Evolutionary conservation across 2,797 vertebrate species (phyloP).

Genomic region (Pachyuromys duprasi): DNA sequence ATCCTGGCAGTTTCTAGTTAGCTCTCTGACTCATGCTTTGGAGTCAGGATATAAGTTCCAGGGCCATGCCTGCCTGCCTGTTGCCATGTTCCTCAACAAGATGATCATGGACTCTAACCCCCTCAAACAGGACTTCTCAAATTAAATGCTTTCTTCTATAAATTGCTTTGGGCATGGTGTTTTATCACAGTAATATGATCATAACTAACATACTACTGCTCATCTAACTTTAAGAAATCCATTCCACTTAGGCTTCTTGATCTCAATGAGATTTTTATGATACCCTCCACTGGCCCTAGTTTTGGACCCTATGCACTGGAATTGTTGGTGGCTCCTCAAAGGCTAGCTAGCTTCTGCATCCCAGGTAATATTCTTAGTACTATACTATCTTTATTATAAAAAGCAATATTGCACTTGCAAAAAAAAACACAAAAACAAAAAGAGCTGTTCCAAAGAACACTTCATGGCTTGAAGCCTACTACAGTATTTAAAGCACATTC

Average conservation of each 20-base stretch:
- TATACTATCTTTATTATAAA: constrained; percentile 44
- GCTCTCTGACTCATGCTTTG: background rate
- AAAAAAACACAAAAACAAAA: background rate
- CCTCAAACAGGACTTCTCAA: too few relatives aligned
- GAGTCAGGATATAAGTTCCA: background rate
- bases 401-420: constrained; percentile 52
- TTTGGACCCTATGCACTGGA: constrained; percentile 24
- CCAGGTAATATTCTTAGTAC: background rate
- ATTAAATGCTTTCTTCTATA: background rate
- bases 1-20: background rate
- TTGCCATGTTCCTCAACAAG: background rate
- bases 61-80: background rate
- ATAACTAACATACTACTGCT: background rate
- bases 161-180: background rate
- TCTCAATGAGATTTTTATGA: constrained; percentile 27
- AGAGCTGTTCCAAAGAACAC: constrained; percentile 46
- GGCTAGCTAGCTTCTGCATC: background rate
- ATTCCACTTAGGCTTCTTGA: constrained; percentile 30
- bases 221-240: background rate
- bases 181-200: background rate
- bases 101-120: background rate
- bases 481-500: constrained; percentile 56
- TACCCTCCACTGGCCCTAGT: background rate
- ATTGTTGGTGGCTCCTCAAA: background rate
- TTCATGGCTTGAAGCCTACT: constrained; percentile 49